These are phyloP conservation scores for Drosophila mayri DNA, from an alignment of 1,140 invertebrate genomes.

Conservation along the genomic window DNA sequence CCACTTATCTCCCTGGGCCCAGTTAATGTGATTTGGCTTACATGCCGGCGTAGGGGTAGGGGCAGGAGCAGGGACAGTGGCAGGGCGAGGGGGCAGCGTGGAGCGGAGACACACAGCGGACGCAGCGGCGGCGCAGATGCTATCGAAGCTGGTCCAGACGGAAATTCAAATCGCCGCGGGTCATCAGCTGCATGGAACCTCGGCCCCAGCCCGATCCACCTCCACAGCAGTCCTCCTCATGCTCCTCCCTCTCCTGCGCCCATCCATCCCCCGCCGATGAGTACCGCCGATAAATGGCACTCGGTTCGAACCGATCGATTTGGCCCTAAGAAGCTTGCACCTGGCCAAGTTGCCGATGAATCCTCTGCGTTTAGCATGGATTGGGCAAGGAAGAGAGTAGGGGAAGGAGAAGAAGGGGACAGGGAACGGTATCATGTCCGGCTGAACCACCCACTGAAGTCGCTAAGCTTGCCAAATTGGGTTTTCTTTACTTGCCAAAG, in stretches of 20 bases:
- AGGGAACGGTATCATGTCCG: not conserved
- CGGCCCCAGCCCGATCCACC: constrained; percentile 23
- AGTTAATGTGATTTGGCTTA: constrained; percentile 66
- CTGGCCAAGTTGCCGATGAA: constrained; percentile 15
- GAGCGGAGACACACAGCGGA: constrained; percentile 13
- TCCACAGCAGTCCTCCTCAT: constrained; percentile 4
- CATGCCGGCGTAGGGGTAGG: constrained; percentile 18
- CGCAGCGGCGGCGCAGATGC: constrained; percentile 42
- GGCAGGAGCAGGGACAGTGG: not conserved
- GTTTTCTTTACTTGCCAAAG: not conserved
- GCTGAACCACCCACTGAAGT: not conserved
- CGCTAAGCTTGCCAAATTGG: not conserved
- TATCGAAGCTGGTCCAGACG: constrained; percentile 56
- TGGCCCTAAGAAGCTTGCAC: constrained; percentile 45
- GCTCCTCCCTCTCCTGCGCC: not conserved
- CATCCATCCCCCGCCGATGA: constrained; percentile 15
- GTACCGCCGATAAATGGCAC: constrained; percentile 33
- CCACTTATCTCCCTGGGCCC: constrained; percentile 5
- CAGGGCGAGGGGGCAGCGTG: constrained; percentile 7
- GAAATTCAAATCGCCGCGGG: constrained; percentile 68
- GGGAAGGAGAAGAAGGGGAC: not conserved
- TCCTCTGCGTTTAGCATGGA: not conserved
- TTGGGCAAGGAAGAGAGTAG: not conserved
- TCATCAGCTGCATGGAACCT: constrained; percentile 65
- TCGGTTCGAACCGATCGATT: constrained; percentile 30